Evolutionary conservation across 2,113 vertebrate genomes (phyloP).

Genomic region (Ceyx margarethae): DNA sequence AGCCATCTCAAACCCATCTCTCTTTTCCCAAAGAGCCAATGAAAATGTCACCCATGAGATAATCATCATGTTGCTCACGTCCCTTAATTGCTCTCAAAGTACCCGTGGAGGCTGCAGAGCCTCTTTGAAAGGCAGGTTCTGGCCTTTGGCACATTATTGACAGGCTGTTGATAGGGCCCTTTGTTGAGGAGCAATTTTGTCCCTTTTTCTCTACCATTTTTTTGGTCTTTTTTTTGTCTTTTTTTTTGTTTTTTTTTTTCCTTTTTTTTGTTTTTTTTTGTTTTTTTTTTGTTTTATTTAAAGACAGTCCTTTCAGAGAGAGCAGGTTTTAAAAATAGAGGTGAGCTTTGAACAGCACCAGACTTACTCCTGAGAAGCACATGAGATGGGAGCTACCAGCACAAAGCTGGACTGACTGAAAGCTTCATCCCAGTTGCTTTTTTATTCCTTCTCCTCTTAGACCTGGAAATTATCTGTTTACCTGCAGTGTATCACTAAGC

Average conservation of each 20-base stretch:
- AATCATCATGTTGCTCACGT: conserved; percentile 51
- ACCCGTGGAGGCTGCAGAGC: background rate
- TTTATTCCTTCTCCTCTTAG: background rate
- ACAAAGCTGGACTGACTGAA: background rate
- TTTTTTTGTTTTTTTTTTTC: background rate
- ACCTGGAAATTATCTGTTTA: background rate
- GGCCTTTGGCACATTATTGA: conserved; percentile 71
- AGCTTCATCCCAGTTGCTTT: background rate
- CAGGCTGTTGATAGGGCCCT: conserved; percentile 55
- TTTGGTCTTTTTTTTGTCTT: background rate
- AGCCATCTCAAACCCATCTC: conserved; percentile 1
- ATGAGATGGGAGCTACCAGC: background rate
- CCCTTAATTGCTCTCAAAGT: conserved; percentile 67
- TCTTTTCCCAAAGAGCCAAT: conserved; percentile 19
- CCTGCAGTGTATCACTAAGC: background rate
- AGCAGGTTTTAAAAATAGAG: conserved; percentile 37
- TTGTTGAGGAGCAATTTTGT: conserved; percentile 68
- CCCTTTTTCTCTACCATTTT: conserved; percentile 58
- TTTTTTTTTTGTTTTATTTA: background rate
- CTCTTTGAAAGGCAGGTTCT: conserved; percentile 59
- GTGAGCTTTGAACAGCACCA: conserved; percentile 9
- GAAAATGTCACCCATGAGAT: conserved; percentile 62
- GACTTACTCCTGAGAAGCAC: background rate
- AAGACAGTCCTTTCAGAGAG: conserved; percentile 38
- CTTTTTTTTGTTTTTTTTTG: conserved; percentile 1